Conservation (phyloP, 2,113 vertebrate genomes). For the Uropsilus gracilis region DNA sequence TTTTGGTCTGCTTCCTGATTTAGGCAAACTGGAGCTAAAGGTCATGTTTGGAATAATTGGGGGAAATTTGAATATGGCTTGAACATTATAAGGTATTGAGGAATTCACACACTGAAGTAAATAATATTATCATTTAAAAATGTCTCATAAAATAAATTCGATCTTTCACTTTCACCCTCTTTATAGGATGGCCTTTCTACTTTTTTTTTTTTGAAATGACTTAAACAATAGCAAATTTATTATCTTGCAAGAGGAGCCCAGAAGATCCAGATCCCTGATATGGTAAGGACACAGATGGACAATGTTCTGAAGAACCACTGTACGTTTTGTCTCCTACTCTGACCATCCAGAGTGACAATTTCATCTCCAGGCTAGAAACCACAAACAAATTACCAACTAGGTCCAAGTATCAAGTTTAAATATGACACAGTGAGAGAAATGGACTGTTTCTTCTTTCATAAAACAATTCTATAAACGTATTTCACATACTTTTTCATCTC, state of each 20-base stretch:
- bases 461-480: not conserved
- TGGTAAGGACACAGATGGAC: not conserved
- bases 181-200: not conserved
- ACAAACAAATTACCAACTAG: not conserved
- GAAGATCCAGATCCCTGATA: not conserved
- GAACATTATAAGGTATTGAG: slow-evolving; percentile 1
- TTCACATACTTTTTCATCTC: not conserved
- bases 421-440: not conserved
- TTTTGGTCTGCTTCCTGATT: slow-evolving; percentile 29
- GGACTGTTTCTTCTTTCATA: not conserved
- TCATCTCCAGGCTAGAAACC: not conserved
- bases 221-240: not conserved
- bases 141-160: slow-evolving; percentile 31
- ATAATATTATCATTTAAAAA: not conserved
- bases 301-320: not conserved
- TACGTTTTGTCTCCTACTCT: not conserved
- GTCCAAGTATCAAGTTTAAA: not conserved
- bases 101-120: slow-evolving; percentile 23
- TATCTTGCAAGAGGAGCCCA: not conserved
- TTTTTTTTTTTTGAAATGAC: not conserved
- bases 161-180: not conserved
- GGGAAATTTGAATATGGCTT: not conserved
- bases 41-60: not conserved
- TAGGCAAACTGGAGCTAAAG: not conserved
- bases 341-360: not conserved